Evolutionary conservation across 2,113 vertebrate species (phyloP).

Genomic region (Laterallus jamaicensis): DNA sequence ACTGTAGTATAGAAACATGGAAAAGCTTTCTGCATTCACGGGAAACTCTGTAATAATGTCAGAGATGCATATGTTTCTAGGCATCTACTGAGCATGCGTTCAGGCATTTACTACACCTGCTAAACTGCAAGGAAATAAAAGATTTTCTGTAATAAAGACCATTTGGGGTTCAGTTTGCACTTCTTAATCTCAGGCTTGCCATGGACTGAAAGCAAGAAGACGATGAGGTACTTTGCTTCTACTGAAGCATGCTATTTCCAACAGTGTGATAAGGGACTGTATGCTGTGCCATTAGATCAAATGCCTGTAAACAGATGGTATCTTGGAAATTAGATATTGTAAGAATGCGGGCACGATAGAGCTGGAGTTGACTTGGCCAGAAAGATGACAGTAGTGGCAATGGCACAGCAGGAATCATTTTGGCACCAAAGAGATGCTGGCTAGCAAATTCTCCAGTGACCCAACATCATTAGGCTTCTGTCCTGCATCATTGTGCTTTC

Average conservation of each 20-base stretch:
- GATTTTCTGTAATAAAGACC: neutral
- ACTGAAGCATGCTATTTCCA: neutral
- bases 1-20: neutral
- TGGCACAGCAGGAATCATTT: neutral
- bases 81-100: neutral
- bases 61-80: accelerated
- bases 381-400: neutral
- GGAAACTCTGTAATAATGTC: neutral
- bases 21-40: neutral
- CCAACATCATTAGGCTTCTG: neutral
- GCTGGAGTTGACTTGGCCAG: neutral
- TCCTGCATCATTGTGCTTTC: neutral
- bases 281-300: neutral
- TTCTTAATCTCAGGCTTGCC: neutral
- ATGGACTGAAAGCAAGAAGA: neutral
- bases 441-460: neutral
- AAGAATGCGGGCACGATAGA: neutral
- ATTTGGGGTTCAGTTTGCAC: neutral
- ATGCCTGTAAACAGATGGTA: neutral
- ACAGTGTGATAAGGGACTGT: neutral
- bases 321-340: neutral
- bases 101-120: neutral
- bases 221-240: neutral
- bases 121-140: neutral
- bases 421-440: neutral